Base-by-base conservation (phyloP, 2,888 invertebrate species). In the Pterostichus madidus region DNA sequence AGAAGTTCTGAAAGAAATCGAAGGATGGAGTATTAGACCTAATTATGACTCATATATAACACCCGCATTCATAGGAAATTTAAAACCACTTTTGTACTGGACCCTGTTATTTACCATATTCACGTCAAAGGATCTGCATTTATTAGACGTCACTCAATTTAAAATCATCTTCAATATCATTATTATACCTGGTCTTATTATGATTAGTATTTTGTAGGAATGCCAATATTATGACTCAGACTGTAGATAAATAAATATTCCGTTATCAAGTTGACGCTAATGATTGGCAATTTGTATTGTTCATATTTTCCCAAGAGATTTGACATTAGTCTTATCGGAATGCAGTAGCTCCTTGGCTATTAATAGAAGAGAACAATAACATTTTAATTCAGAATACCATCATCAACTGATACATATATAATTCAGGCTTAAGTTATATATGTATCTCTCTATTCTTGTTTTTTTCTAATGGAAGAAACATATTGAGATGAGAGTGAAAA, bases 221-320 rank as follows among this genome's bases (percentile, higher is more conserved):
- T 39, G 3, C 24, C 24, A 24, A 39, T 39, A 39, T 39, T 39
- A 39, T 39, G 39, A 39, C 7, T 8, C 6, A 39, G 8, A 6
- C 39, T 39, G 8, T 7, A 39, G 39, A 39, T 39, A 7, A 39
- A 39, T 5, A 39, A 39, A 39, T 39, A 39, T 39, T 1, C 52
- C 52, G 52, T 52, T 52, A 52, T 52, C 52, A 52, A 52, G n/a
- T 52, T 39, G 52, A 13, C n/a, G 52, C 10, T 52, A 8, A 52
- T 13, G 52, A 52, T 5, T 52, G n/a, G n/a, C 10, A 13, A 52
- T 52, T 8, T 11, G 10, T 13, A 52, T 52, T 13, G 10, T 52
- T 8, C 1, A 52, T 13, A 52, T 52, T 13, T 52, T 52, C 52
- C n/a, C 52, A 13, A 5, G 52, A 52, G 52, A 52, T 52, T 8